These are phyloP conservation scores for Umimayanthus kanabou DNA, from an alignment of 92 coral and sea anemone genomes.

Conservation along the genomic window DNA sequence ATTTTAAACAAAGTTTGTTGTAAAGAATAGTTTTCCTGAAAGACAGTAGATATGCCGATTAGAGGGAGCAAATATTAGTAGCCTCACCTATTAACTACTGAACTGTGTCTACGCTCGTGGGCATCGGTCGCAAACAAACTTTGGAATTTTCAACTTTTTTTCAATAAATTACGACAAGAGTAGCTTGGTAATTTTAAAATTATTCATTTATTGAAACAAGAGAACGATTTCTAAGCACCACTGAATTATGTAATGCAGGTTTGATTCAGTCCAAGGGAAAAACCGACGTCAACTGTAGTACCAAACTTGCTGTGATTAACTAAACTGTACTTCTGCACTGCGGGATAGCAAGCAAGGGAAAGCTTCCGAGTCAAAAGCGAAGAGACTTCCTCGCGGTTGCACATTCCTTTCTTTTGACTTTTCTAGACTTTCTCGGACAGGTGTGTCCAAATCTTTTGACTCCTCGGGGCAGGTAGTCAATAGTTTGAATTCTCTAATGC, in stretches of 20 bases:
- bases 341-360: neutral
- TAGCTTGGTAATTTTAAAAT: too few species aligned
- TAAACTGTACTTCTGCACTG: neutral
- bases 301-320: neutral
- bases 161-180: neutral
- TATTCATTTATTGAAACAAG: too few species aligned
- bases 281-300: too few species aligned
- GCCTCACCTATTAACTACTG: constrained; percentile 14
- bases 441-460: neutral
- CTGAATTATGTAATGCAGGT: too few species aligned
- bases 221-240: too few species aligned
- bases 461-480: neutral
- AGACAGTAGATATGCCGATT: neutral
- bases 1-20: neutral
- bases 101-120: neutral
- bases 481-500: neutral
- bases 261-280: neutral
- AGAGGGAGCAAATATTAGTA: neutral
- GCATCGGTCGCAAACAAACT: neutral
- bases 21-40: constrained; percentile 15
- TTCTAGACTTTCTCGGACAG: neutral
- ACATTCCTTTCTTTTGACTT: too few species aligned
- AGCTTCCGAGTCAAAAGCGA: neutral
- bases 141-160: neutral
- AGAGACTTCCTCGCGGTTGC: neutral